These are phyloP conservation scores for Ophiodon elongatus DNA, from an alignment of 2,113 vertebrate genomes.

Conservation along the genomic window DNA sequence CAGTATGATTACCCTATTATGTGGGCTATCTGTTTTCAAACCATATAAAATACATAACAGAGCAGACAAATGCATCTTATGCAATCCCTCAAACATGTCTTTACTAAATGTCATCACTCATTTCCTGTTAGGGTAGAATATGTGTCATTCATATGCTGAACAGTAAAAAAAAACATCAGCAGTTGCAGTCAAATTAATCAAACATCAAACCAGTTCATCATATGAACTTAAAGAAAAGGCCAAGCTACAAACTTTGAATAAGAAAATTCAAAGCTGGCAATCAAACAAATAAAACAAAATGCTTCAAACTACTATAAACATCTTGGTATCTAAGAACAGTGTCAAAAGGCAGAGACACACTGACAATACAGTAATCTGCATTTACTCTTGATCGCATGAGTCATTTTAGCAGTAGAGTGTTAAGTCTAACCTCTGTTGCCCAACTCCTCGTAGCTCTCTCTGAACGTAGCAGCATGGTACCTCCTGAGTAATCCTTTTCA, in stretches of 20 bases:
- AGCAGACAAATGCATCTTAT: neutral
- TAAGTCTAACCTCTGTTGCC: conserved; percentile 73
- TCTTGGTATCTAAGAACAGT: neutral
- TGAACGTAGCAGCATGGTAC: conserved; percentile 71
- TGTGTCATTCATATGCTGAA: neutral
- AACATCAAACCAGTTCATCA: neutral
- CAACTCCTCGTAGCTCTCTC: conserved; percentile 62
- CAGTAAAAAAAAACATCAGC: neutral
- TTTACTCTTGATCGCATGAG: conserved; percentile 32
- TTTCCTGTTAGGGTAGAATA: neutral
- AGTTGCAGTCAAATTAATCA: neutral
- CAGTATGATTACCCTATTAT: conserved; percentile 4
- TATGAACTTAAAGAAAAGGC: neutral
- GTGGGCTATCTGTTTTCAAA: conserved; percentile 1
- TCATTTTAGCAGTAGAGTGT: conserved; percentile 35
- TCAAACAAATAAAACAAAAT: neutral
- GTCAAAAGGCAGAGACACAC: neutral
- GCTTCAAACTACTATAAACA: neutral
- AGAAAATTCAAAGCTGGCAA: conserved; percentile 1
- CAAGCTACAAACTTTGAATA: neutral
- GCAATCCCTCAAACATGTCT: neutral
- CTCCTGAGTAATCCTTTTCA: conserved; percentile 64
- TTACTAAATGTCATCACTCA: neutral
- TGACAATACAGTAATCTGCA: conserved; percentile 11
- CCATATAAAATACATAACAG: conserved; percentile 2